Conservation (phyloP, 2,888 invertebrate genomes). For the Loripinus fragilis region DNA sequence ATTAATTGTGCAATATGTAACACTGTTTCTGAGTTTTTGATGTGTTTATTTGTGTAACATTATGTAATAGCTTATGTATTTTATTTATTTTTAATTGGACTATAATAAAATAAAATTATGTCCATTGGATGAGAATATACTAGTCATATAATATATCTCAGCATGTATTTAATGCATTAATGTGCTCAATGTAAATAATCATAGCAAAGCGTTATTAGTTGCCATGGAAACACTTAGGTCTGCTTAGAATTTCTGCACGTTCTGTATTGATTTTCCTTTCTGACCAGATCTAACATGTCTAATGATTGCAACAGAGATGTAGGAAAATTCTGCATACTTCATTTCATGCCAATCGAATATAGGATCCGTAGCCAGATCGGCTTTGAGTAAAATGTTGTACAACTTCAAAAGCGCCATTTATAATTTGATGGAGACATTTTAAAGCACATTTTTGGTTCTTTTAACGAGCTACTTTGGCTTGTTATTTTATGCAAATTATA, state of each 20-base stretch:
- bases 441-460: no score
- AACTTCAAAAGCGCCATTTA: no score
- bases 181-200: constrained; percentile 19
- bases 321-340: no score
- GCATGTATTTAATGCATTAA: constrained; percentile 12
- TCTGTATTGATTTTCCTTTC: not conserved
- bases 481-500: no score
- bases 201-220: not conserved
- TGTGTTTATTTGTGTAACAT: not conserved
- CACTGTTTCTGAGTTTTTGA: no score
- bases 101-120: constrained; percentile 32
- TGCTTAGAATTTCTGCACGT: not conserved
- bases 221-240: constrained; percentile 10
- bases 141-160: constrained; percentile 28
- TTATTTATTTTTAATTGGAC: not conserved
- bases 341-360: no score
- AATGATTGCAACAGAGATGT: no score
- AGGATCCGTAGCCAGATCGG: no score
- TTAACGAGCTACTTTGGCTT: no score
- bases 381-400: no score
- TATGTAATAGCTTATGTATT: not conserved
- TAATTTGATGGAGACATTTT: no score
- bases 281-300: no score
- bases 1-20: not conserved
- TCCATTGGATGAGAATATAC: constrained; percentile 49